Evolutionary conservation across 64 coral and sea anemone genomes (phyloP), one percentile per base, ranked within the genome.

Genomic region (Dendrophyllia cribrosa): DNA sequence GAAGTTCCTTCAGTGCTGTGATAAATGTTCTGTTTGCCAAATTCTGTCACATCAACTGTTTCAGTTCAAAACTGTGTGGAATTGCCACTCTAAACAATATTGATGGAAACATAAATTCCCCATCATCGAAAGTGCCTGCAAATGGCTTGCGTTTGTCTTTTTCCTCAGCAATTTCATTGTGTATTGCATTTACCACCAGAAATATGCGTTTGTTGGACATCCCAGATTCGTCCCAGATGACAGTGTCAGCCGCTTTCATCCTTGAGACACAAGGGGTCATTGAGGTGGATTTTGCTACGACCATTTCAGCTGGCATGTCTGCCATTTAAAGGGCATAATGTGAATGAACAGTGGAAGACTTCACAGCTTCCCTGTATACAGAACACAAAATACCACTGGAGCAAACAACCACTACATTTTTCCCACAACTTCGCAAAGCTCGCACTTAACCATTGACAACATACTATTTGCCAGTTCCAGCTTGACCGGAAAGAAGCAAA

Each of bases 341-440:
- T 1, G 87, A 77, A 17, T 89, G 87, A 1, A 89, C 87, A 5
- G 87, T 89, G 19, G 14, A 16, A 15, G 72, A 51, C 6, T 66
- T 58, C 4, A 65, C 20, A 21, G 16, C 7, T 0, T 76, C 53
- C 3, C 24, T 23, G 65, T 76, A 89, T 4, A 89, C 87, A 13
- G 72, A 26, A 62, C 72, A 89, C 0, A 73, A 60, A 59, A 89
- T 89, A 23, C 87, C 87, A 77, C 87, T 89, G 2, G 85, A 70
- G 6, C 69, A 87, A 26, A 87, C 47, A 49, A 89, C 43, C 6
- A 45, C 53, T 1, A 89, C 87, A 66, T 63, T 65, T 9, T 49
- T 0, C 17, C 87, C 87, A 66, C 13, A 20, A 19, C 16, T 7
- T 22, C 44, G 45, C 58, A 89, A 64, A 0, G 2, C 21, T 20